phyloP scores from a whole-genome alignment of 2,113 vertebrate genomes.

The Hystrix brachyura region DNA sequence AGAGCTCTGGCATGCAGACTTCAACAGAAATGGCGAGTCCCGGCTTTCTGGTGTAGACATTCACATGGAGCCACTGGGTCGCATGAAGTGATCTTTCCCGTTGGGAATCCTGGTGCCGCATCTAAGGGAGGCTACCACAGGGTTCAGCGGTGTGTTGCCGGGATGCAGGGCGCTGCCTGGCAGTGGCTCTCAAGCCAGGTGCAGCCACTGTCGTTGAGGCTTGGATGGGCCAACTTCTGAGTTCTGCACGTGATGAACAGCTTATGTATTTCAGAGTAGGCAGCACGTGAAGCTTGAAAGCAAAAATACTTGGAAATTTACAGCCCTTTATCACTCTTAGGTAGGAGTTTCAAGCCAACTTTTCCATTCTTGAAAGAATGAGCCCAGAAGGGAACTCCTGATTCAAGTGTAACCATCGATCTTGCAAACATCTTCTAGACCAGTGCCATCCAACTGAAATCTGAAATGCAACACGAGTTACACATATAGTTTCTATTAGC shows the following conservation, averaged over 20 bases:
- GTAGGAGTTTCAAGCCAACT: not conserved
- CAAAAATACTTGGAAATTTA: not conserved
- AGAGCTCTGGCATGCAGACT: not conserved
- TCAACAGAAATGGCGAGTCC: not conserved
- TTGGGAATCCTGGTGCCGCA: not conserved
- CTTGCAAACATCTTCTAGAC: not conserved
- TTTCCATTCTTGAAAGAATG: constrained; percentile 7
- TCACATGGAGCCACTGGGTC: not conserved
- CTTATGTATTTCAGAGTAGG: not conserved
- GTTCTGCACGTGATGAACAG: not conserved
- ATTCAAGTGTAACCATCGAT: not conserved
- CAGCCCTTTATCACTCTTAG: not conserved
- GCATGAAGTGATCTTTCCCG: not conserved
- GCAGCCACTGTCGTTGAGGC: not conserved
- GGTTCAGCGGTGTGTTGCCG: not conserved
- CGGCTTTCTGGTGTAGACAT: not conserved
- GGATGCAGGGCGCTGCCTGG: not conserved
- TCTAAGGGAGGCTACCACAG: not conserved
- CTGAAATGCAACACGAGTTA: not conserved
- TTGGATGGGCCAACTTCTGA: not conserved
- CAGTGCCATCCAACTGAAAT: not conserved
- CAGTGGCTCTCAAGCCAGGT: not conserved
- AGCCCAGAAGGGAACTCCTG: not conserved
- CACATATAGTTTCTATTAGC: not conserved
- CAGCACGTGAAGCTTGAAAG: not conserved